Conservation (phyloP, 2,888 invertebrate genomes). For the Scotopteryx bipunctaria region DNA sequence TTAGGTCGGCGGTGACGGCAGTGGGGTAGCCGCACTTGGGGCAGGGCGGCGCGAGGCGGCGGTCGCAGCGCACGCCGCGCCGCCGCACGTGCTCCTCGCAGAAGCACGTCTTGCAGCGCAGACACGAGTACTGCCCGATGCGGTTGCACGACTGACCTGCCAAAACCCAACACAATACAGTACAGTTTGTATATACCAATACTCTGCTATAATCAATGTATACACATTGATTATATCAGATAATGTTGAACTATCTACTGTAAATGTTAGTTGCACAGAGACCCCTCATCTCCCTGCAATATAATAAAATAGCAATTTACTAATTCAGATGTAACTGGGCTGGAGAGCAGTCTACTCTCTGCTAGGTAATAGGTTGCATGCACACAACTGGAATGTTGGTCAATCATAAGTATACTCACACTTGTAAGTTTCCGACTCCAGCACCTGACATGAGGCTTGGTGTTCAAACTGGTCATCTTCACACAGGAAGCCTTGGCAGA, state of each 20-base stretch:
- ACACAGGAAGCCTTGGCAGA: constrained; percentile 94
- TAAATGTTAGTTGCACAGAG: too few relatives aligned
- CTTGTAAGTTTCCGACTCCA: constrained; percentile 97
- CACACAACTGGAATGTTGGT: too few relatives aligned
- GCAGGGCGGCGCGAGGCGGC: constrained; percentile 86
- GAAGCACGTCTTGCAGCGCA: constrained; percentile 97
- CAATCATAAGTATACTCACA: constrained; percentile 77
- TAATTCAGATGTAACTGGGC: too few relatives aligned
- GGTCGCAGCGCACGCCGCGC: constrained; percentile 53
- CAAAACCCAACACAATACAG: neutral
- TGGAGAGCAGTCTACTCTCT: too few relatives aligned
- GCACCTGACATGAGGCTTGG: constrained; percentile 97
- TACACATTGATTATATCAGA: too few relatives aligned
- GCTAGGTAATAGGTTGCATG: too few relatives aligned
- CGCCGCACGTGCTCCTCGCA: constrained; percentile 98
- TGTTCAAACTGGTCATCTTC: constrained; percentile 99
- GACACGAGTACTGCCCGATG: constrained; percentile 96
- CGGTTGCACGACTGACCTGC: constrained; percentile 96
- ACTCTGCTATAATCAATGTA: too few relatives aligned
- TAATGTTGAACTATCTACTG: too few relatives aligned
- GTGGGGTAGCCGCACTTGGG: constrained; percentile 97
- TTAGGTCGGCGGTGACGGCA: constrained; percentile 96
- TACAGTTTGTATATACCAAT: too few relatives aligned
- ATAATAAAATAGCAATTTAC: too few relatives aligned
- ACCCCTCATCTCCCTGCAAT: too few relatives aligned